These are phyloP conservation scores for Lydus trimaculatus DNA, from an alignment of 2,888 invertebrate species.

Conservation along the genomic window DNA sequence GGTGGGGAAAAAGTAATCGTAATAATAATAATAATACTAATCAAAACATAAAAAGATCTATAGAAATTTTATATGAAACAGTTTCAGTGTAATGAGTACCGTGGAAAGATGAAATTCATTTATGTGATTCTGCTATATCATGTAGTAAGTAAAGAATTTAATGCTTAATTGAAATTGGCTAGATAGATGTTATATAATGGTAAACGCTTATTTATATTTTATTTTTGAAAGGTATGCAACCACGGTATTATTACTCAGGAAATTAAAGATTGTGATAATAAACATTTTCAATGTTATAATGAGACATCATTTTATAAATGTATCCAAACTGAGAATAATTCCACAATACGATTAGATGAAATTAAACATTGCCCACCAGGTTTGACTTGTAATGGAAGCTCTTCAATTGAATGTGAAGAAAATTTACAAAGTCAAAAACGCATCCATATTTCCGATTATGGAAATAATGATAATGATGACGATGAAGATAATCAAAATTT, in stretches of 20 bases:
- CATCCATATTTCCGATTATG: background rate
- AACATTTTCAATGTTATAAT: conserved; percentile 38
- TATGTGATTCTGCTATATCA: conserved; percentile 4
- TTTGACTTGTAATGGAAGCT: conserved; percentile 37
- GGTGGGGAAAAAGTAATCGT: background rate
- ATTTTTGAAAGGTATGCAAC: background rate
- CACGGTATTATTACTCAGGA: conserved; percentile 6
- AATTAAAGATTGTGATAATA: conserved; percentile 30
- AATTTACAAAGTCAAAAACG: background rate
- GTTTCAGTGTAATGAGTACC: background rate
- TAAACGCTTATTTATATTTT: background rate
- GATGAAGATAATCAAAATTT: background rate
- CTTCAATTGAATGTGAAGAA: conserved; percentile 41
- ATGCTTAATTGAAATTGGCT: no score
- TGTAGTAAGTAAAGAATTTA: background rate
- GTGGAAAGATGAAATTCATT: conserved; percentile 10
- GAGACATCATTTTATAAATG: conserved; percentile 41
- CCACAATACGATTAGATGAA: conserved; percentile 29
- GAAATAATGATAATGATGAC: background rate
- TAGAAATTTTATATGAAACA: background rate
- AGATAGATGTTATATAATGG: background rate
- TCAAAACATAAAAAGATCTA: background rate
- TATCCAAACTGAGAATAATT: conserved; percentile 34
- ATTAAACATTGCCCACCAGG: conserved; percentile 42
- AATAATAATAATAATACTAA: background rate